Evolutionary conservation across 2,113 vertebrate genomes (phyloP).

Genomic region (Lathamus discolor): DNA sequence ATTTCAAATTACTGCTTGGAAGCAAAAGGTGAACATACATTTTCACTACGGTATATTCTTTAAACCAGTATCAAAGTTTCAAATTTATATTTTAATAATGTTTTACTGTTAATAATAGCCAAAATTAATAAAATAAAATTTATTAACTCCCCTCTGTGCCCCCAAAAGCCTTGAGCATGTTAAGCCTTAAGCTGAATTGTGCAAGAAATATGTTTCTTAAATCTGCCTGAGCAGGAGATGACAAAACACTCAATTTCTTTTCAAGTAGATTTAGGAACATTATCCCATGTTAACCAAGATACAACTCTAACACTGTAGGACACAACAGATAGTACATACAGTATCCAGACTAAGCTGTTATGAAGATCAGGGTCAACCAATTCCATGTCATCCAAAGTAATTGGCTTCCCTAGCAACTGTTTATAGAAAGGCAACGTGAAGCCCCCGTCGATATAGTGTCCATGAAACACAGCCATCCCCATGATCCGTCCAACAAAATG

Average conservation of each 20-base stretch:
- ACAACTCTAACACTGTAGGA: background rate
- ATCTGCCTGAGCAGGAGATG: background rate
- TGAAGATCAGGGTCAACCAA: slow-evolving; percentile 97
- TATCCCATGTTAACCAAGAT: background rate
- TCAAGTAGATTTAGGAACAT: background rate
- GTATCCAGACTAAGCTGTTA: slow-evolving; percentile 98
- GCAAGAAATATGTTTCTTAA: background rate
- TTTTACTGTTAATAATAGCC: background rate
- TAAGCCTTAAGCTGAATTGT: background rate
- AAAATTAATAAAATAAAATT: background rate
- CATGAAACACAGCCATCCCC: slow-evolving; percentile 99
- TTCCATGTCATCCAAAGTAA: slow-evolving; percentile 98
- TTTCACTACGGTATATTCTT: background rate
- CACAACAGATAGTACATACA: slow-evolving; percentile 79
- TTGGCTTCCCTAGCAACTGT: slow-evolving; percentile 96
- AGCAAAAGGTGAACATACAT: background rate
- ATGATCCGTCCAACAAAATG: slow-evolving; percentile 98
- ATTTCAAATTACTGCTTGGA: background rate
- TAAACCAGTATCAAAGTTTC: background rate
- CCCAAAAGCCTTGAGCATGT: background rate
- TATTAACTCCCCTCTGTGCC: background rate
- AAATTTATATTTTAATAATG: background rate
- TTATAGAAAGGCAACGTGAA: slow-evolving; percentile 98
- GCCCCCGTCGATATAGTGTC: slow-evolving; percentile 97
- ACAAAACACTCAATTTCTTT: background rate